Evolutionary conservation across 2,888 invertebrate species (phyloP), one percentile per base, ranked within the genome.

Genomic region (Hirtodrosophila cameraria): DNA sequence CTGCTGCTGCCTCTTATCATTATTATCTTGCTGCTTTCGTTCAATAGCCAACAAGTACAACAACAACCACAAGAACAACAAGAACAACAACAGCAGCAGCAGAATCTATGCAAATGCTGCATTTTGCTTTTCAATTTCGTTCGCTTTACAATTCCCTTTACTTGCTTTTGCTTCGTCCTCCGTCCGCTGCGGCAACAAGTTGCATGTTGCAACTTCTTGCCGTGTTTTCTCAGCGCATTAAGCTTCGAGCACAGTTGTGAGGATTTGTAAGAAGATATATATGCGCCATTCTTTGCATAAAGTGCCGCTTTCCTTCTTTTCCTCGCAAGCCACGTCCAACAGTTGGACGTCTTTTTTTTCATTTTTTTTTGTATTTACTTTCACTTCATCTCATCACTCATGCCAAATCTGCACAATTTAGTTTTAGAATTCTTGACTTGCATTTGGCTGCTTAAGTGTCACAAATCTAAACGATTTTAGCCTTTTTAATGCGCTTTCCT

Each of bases 101-200:
- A 11, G 7, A 75, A 79, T 79, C 81, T 87, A 86, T 86, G 87
- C 81, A 87, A 87, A 87, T 84, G 66, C 66, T 63, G 72, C 74
- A 79, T 76, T 83, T 86, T 72, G 83, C 85, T 82, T 81, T 81
- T 85, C 86, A 79, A 81, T 85, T 85, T 82, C 60, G 41, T 66
- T 69, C 58, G 64, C 58, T 66, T 81, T 65, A 64, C 69, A 59
- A 62, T 78, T 55, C 58, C 45, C 38, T 58, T 68, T n/a, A n/a
- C n/a, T 63, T 45, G 28, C 38, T 30, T 23, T 31, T 18, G 16
- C 9, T 12, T 18, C n/a, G n/a, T 39, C 28, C 13, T 23, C 25
- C 43, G 42, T 15, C 18, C 20, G n/a, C n/a, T n/a, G n/a, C 36
- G 53, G 72, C 82, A 75, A 70, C 86, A 77, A 75, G 75, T 77